Conservation (phyloP, 2,888 invertebrate species). For the Ecliptopera silaceata region DNA sequence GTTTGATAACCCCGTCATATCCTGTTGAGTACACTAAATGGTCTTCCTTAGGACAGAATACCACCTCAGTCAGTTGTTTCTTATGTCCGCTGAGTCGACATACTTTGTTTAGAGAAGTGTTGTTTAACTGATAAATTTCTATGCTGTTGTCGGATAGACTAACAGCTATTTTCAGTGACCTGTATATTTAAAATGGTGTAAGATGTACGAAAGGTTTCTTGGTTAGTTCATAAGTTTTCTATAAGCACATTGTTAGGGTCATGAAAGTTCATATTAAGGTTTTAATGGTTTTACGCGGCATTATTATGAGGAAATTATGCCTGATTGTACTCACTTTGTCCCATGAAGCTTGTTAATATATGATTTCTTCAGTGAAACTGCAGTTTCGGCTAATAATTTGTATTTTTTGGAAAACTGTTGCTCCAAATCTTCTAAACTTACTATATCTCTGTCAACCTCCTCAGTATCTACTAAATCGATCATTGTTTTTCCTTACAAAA, state of each 20-base stretch:
- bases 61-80: slow-evolving; percentile 79
- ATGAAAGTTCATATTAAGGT: background rate
- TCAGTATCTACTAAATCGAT: slow-evolving; percentile 68
- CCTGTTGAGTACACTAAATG: slow-evolving; percentile 84
- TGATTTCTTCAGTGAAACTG: slow-evolving; percentile 77
- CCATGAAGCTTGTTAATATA: slow-evolving; percentile 85
- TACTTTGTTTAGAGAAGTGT: slow-evolving; percentile 55
- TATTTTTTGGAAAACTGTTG: slow-evolving; percentile 63
- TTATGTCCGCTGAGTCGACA: slow-evolving; percentile 72
- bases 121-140: slow-evolving; percentile 67
- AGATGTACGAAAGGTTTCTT: background rate
- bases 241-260: background rate
- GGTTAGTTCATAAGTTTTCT: background rate
- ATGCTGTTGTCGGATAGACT: slow-evolving; percentile 63
- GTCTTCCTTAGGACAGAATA: slow-evolving; percentile 82
- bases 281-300: no score
- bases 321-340: slow-evolving; percentile 72
- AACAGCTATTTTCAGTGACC: slow-evolving; percentile 65
- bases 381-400: slow-evolving; percentile 72
- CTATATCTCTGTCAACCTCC: slow-evolving; percentile 66
- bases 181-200: slow-evolving; percentile 36
- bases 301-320: background rate
- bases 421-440: slow-evolving; percentile 53
- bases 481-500: slow-evolving; percentile 42
- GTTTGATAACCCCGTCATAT: slow-evolving; percentile 80